Conservation (phyloP, 1,140 invertebrate species). For the Drosophila obscura region DNA sequence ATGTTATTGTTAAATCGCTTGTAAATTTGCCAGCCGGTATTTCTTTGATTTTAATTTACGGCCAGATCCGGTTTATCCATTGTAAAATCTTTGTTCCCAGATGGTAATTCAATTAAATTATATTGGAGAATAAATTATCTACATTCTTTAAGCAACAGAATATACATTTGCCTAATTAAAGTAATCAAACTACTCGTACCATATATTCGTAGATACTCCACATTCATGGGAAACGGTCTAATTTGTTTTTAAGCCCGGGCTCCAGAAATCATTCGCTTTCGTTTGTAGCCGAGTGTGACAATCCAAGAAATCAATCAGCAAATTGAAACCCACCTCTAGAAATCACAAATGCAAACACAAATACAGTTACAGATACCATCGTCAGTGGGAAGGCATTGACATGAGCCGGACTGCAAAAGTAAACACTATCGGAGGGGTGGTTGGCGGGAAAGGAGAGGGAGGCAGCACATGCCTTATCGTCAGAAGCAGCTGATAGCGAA, state of each 20-base stretch:
- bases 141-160: background rate
- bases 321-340: slow-evolving; percentile 31
- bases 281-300: background rate
- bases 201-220: background rate
- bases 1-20: slow-evolving; percentile 77
- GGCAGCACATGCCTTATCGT: slow-evolving; percentile 26
- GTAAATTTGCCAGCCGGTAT: slow-evolving; percentile 66
- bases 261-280: slow-evolving; percentile 8
- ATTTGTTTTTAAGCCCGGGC: slow-evolving; percentile 54
- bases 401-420: slow-evolving; percentile 23
- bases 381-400: slow-evolving; percentile 34
- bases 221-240: slow-evolving; percentile 19
- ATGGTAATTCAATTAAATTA: slow-evolving; percentile 18
- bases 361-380: slow-evolving; percentile 5
- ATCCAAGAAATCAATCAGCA: slow-evolving; percentile 54
- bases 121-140: background rate
- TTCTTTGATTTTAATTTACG: slow-evolving; percentile 30
- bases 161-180: slow-evolving; percentile 15
- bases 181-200: slow-evolving; percentile 9
- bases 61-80: background rate
- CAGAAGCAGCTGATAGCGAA: slow-evolving; percentile 31
- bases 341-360: slow-evolving; percentile 44
- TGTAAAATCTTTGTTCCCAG: slow-evolving; percentile 18
- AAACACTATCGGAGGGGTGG: slow-evolving; percentile 10
- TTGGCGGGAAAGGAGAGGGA: background rate